Base-by-base conservation (phyloP, 1,140 invertebrate genomes). In the Drosophila bocki region DNA sequence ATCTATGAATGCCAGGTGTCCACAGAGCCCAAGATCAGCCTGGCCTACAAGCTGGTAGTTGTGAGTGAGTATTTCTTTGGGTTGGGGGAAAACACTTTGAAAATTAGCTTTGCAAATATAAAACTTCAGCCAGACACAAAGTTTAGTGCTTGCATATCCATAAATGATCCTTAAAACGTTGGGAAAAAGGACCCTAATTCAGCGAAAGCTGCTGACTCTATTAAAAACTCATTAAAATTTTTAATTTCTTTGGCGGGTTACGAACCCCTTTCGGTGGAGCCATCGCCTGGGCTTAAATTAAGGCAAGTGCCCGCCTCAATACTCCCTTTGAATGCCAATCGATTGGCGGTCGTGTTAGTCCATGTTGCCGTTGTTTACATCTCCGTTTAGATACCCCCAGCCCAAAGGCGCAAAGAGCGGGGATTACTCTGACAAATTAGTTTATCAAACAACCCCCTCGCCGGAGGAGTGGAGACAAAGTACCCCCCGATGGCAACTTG, bases 1-100 rank as follows among this genome's bases (percentile, higher is more conserved):
- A 94, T 95, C 3, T 98, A 97, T 83, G 97, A 97, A 90, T 98
- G 97, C 91, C 97, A 98, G 94, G 96, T 97, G 11, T 97, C 96
- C 74, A 97, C 96, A 0, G 96, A 97, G 91, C 97, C 97, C 11
- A 97, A 97, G 93, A 97, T 97, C 81, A 97, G 96, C 80, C 94
- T 96, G 86, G 96, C 96, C 39, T 97, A 97, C 90, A 95, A 95
- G 76, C 94, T 97, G 22, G 97, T 95, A 78, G 96, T 97, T 91
- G 96, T 97, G 61, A 96, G 97, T 97, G 87, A 95, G 96, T 96
- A 91, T 82, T 81, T 17, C 26, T 26, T 22, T 12, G 26, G 5
- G 26, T 6, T 6, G 17, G 7, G 7, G 17, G 7, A 51, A 51
- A 33, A 33, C n/a, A 51, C n/a, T 15, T 53, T 7, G 33, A 12